phyloP scores from a whole-genome alignment of 2,888 invertebrate genomes.

The Masnerella sp. region DNA sequence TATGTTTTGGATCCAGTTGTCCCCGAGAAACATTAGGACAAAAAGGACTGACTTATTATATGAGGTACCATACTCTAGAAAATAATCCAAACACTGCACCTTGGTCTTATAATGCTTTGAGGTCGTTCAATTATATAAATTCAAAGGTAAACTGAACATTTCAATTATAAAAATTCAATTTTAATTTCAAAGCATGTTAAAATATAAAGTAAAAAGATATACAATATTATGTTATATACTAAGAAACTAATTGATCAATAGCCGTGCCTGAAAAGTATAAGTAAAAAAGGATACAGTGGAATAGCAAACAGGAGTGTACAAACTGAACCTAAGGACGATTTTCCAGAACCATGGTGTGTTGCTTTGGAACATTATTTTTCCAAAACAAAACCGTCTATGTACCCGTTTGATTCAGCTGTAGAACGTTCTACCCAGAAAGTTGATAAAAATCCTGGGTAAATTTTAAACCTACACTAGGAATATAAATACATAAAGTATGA shows the following conservation, averaged over 20 bases:
- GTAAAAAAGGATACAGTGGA: conserved; percentile 71
- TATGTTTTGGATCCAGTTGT: conserved; percentile 72
- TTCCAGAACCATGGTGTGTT: conserved; percentile 68
- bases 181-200: neutral
- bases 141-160: conserved; percentile 62
- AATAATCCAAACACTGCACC: conserved; percentile 67
- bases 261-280: conserved; percentile 68
- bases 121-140: conserved; percentile 66
- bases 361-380: conserved; percentile 49
- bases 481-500: too few species aligned
- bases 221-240: neutral
- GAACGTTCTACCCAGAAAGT: conserved; percentile 58
- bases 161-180: neutral
- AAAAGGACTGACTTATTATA: conserved; percentile 68
- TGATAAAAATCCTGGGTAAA: conserved; percentile 70
- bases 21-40: conserved; percentile 66
- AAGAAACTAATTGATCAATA: too few species aligned
- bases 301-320: conserved; percentile 63
- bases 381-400: conserved; percentile 61
- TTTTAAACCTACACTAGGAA: too few species aligned
- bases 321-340: conserved; percentile 60
- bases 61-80: conserved; percentile 67
- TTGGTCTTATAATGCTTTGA: conserved; percentile 66
- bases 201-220: neutral
- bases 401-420: conserved; percentile 64